These are phyloP conservation scores for Pelusios castaneus DNA, from an alignment of 2,113 vertebrate species.

Conservation along the genomic window DNA sequence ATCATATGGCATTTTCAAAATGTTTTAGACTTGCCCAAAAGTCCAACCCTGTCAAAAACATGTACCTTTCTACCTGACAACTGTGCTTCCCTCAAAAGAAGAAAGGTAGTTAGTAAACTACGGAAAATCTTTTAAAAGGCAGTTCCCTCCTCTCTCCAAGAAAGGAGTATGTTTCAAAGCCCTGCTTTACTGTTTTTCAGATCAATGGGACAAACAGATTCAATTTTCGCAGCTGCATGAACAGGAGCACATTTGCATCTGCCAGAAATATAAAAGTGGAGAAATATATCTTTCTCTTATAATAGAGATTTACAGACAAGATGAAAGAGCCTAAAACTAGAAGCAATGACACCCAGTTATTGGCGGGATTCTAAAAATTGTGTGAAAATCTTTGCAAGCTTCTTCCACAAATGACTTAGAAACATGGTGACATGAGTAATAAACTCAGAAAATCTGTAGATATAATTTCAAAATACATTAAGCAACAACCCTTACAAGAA, in stretches of 20 bases:
- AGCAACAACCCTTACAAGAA: background rate
- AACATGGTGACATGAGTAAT: background rate
- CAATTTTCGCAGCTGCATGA: background rate
- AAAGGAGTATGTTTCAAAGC: background rate
- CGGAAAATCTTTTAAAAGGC: background rate
- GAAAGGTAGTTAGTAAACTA: background rate
- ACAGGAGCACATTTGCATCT: background rate
- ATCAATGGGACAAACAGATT: background rate
- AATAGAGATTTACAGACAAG: background rate
- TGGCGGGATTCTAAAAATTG: background rate
- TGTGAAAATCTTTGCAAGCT: background rate
- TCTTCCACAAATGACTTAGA: background rate
- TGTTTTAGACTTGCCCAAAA: background rate
- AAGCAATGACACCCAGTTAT: rapidly evolving
- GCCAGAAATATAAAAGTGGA: background rate
- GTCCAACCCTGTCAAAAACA: background rate
- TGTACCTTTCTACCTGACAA: conserved; percentile 1
- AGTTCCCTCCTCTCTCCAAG: background rate
- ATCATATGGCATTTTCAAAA: background rate
- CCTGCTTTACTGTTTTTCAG: background rate
- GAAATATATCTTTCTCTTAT: background rate
- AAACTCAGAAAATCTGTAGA: background rate
- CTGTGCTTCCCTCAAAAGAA: conserved; percentile 13
- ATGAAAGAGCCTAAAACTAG: background rate
- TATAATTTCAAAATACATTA: background rate